Conservation (phyloP, 1,140 invertebrate genomes). For the Drosophila kikkawai region DNA sequence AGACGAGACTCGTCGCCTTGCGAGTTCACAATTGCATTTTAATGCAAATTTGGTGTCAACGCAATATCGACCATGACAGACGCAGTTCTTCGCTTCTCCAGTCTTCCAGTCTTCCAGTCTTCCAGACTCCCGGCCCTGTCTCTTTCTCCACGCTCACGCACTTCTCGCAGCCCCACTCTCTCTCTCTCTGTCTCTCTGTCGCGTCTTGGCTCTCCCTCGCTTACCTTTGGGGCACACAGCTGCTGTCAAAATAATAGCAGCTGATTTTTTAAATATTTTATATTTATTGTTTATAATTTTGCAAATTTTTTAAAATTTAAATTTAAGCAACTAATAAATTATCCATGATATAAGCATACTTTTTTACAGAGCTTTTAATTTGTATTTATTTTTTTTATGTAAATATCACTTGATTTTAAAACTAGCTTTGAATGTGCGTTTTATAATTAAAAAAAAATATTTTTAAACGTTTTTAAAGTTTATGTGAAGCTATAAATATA, state of each 20-base stretch:
- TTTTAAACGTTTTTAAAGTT: not conserved
- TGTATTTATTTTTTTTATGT: too few species aligned
- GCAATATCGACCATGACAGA: slow-evolving; percentile 83
- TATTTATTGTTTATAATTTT: not conserved
- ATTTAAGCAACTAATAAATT: too few species aligned
- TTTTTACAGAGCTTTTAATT: too few species aligned
- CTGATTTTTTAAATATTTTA: not conserved
- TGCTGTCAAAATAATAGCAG: not conserved
- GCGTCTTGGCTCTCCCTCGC: not conserved
- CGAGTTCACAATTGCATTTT: slow-evolving; percentile 74
- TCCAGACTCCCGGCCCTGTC: slow-evolving; percentile 10
- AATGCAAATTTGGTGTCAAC: slow-evolving; percentile 84
- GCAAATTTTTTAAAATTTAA: too few species aligned
- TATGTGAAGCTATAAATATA: not conserved
- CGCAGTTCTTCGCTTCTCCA: slow-evolving; percentile 34
- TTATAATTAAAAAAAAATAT: too few species aligned
- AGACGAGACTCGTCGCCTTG: slow-evolving; percentile 14
- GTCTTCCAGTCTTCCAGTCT: slow-evolving; percentile 8
- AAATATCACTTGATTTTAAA: too few species aligned
- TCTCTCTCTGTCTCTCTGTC: not conserved
- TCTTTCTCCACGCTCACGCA: slow-evolving; percentile 23
- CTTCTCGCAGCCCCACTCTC: not conserved
- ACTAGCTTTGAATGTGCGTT: too few species aligned
- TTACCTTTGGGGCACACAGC: slow-evolving; percentile 3
- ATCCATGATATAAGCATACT: too few species aligned